Evolutionary conservation across 2,888 invertebrate genomes (phyloP).

Genomic region (Cheilosia urbana): DNA sequence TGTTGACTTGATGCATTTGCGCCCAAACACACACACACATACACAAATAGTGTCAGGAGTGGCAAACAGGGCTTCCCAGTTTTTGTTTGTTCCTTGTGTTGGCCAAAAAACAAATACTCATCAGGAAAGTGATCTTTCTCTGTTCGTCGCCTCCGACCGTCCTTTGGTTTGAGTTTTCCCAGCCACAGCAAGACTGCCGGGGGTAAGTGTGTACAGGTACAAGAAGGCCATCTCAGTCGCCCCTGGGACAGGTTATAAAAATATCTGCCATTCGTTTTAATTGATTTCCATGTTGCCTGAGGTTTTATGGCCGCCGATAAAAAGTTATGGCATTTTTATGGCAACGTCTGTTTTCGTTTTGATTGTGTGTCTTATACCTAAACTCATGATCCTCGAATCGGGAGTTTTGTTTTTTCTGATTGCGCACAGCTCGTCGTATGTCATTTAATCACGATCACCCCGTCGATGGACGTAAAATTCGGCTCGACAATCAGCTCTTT

Average conservation of each 20-base stretch:
- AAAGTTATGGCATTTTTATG: constrained; percentile 65
- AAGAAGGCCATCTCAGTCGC: constrained; percentile 3
- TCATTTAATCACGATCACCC: constrained; percentile 49
- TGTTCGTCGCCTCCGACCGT: neutral
- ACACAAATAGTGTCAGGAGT: constrained; percentile 1
- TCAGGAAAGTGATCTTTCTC: constrained; percentile 28
- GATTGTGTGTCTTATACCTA: constrained; percentile 12
- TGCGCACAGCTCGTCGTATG: constrained; percentile 31
- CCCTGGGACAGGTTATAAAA: constrained; percentile 52
- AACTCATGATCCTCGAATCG: constrained; percentile 2
- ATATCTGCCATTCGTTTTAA: constrained; percentile 48
- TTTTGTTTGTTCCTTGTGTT: neutral
- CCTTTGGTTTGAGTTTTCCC: neutral
- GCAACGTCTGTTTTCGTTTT: constrained; percentile 46
- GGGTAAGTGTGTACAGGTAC: too few relatives aligned
- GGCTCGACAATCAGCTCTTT: constrained; percentile 3
- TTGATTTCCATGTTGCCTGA: constrained; percentile 59
- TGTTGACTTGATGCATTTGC: constrained; percentile 33
- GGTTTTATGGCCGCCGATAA: constrained; percentile 61
- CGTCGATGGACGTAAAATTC: neutral
- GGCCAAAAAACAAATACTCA: constrained; percentile 5
- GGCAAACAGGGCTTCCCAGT: constrained; percentile 21
- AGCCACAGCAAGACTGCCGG: neutral
- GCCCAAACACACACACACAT: neutral
- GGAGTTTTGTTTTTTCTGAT: constrained; percentile 1